Percentiles rank a stretch among this genome's conserved stretches.
Evolutionary conservation across 2,797 vertebrate species (phyloP).

Genomic region (Leptoclinus maculatus): DNA sequence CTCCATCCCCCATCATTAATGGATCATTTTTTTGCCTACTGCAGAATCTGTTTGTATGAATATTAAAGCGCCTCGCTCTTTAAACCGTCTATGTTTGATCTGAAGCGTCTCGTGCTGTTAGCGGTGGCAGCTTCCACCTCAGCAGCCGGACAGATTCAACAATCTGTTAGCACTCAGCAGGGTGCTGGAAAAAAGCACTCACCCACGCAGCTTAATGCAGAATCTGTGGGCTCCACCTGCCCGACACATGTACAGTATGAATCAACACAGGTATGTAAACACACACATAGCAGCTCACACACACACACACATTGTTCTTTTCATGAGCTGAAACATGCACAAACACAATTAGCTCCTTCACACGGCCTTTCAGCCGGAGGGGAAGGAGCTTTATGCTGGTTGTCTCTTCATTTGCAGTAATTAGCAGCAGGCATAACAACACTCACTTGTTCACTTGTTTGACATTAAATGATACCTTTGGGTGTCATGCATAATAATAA

Average conservation of each 20-base stretch:
- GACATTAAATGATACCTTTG: conserved; percentile 15
- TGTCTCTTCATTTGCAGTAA: conserved; percentile 11
- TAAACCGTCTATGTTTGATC: conserved; percentile 24
- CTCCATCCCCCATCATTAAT: neutral
- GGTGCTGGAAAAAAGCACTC: conserved; percentile 33
- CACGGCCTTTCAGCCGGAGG: neutral
- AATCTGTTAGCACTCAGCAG: conserved; percentile 71
- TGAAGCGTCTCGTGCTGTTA: conserved; percentile 29
- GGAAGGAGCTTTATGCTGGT: neutral
- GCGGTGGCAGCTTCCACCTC: conserved; percentile 26
- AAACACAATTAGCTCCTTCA: neutral
- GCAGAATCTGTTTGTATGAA: conserved; percentile 5
- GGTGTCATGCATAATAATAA: neutral
- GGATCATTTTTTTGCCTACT: neutral
- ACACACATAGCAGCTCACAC: neutral
- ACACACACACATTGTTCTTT: neutral
- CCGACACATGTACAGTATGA: conserved; percentile 21
- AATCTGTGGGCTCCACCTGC: conserved; percentile 41
- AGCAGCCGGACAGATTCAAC: conserved; percentile 49
- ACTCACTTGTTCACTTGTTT: conserved; percentile 20
- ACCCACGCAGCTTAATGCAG: conserved; percentile 58
- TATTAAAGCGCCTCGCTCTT: conserved; percentile 15
- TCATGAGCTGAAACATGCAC: neutral
- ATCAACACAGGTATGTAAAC: conserved; percentile 50
- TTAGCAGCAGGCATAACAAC: conserved; percentile 10